Base-by-base conservation (phyloP, 2,113 vertebrate species). In the Hypomesus transpacificus region DNA sequence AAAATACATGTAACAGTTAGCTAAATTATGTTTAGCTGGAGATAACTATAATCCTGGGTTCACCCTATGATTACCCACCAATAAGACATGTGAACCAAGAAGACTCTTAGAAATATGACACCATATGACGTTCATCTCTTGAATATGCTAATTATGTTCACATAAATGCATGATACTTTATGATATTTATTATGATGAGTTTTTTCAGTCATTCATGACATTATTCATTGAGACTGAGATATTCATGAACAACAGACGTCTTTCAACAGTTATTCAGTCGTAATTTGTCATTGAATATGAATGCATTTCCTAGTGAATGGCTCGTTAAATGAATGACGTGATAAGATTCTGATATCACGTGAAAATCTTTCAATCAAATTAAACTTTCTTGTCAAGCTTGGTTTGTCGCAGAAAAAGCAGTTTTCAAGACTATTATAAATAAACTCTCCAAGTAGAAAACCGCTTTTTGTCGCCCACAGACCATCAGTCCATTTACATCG, bases 401-500 rank as follows among this genome's bases (percentile, higher is more conserved):
- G 26, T 22, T 51, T 64, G 51, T 79, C 50, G 70, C 66, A 14
- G 58, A 46, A 64, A 58, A 7, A 71, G 62, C 67, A 1, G 57
- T 69, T 65, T 46, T 46, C 7, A 11, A 11, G 9, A 46, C 9
- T 46, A 46, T 9, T 9, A 46, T 46, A 11, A 46, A 46, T 13
- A 13, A 34, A 34, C 31, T 34, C 4, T 34, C 31, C 31, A 6
- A 34, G 31, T 7, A 34, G 31, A 34, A 34, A 34, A 46, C 39
- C 7, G 9, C 39, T 46, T 9, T 46, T 46, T 46, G 39, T 22
- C 72, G 24, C 76, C 31, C 64, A 11, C 78, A 96, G 96, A 95
- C 73, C 94, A 91, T 75, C 94, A 93, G 80, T 94, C 95, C 73
- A 91, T 98, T 84, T 95, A 95, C 80, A 94, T 96, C 0, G 95